Evolutionary conservation across 2,797 vertebrate species (phyloP).

Genomic region (Chaunax sp.): DNA sequence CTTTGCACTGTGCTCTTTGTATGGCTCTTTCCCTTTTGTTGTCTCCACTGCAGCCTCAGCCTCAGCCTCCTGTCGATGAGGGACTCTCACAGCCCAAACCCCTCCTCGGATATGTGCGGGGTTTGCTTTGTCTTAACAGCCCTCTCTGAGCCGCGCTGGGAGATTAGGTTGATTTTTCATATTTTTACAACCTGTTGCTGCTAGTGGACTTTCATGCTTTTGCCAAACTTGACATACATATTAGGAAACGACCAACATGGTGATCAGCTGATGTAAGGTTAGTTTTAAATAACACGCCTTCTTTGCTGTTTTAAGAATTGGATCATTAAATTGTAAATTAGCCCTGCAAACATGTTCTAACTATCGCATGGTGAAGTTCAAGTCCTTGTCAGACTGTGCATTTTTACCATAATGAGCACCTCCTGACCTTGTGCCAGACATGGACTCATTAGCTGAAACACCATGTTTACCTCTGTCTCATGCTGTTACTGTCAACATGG

Average conservation of each 20-base stretch:
- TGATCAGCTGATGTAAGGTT: neutral
- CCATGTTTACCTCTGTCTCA: constrained; percentile 73
- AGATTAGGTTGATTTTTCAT: constrained; percentile 22
- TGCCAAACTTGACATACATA: no score
- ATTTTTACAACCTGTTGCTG: no score
- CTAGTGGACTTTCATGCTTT: no score
- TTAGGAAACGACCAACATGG: neutral
- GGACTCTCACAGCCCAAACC: no score
- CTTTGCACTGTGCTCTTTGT: constrained; percentile 62
- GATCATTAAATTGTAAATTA: constrained; percentile 5
- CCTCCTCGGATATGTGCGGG: no score
- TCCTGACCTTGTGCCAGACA: constrained; percentile 57
- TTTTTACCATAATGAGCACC: constrained; percentile 54
- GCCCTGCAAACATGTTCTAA: neutral
- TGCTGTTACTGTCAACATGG: constrained; percentile 55
- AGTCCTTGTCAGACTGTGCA: constrained; percentile 20
- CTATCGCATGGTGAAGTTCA: constrained; percentile 14
- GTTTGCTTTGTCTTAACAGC: no score
- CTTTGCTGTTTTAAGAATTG: neutral
- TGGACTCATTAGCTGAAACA: constrained; percentile 64
- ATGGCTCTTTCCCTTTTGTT: constrained; percentile 43
- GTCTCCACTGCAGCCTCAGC: constrained; percentile 49
- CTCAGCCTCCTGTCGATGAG: no score
- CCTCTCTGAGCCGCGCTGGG: constrained; percentile 3
- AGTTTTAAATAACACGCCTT: neutral